These are phyloP conservation scores for Muscicapa adusta DNA, from an alignment of 2,113 vertebrate genomes.

Conservation along the genomic window DNA sequence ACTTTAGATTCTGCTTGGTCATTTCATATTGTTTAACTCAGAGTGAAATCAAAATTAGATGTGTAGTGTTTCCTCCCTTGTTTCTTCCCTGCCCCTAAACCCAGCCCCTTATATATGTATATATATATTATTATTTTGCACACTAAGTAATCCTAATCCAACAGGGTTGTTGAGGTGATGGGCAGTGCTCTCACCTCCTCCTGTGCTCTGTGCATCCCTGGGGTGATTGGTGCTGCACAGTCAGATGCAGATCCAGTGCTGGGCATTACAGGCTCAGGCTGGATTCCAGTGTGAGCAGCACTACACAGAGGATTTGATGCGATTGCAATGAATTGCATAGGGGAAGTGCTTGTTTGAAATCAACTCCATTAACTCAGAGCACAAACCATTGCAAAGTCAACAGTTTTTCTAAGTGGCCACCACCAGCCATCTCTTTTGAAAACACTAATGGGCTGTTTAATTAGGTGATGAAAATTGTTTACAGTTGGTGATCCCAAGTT, in stretches of 20 bases:
- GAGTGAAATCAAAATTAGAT: not conserved
- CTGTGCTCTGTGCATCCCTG: not conserved
- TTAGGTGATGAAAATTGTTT: slow-evolving; percentile 75
- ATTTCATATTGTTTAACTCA: not conserved
- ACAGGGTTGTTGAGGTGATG: not conserved
- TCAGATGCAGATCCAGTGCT: not conserved
- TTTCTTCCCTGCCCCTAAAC: not conserved
- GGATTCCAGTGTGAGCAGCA: not conserved
- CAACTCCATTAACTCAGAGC: slow-evolving; percentile 62
- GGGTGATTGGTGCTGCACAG: too few relatives aligned
- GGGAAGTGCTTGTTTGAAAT: slow-evolving; percentile 59
- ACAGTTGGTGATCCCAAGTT: slow-evolving; percentile 68
- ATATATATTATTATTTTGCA: not conserved
- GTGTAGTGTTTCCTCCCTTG: not conserved
- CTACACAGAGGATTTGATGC: not conserved
- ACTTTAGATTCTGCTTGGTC: not conserved
- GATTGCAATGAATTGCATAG: slow-evolving; percentile 41
- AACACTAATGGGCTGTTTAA: slow-evolving; percentile 73
- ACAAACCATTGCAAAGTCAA: slow-evolving; percentile 71
- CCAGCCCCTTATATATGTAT: not conserved
- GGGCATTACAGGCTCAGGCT: not conserved
- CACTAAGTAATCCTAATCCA: not conserved
- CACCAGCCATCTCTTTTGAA: slow-evolving; percentile 57
- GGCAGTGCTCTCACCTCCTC: not conserved
- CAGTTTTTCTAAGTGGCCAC: slow-evolving; percentile 64